Evolutionary conservation across 2,888 invertebrate species (phyloP).

Genomic region (Drosophila subsilvestris): DNA sequence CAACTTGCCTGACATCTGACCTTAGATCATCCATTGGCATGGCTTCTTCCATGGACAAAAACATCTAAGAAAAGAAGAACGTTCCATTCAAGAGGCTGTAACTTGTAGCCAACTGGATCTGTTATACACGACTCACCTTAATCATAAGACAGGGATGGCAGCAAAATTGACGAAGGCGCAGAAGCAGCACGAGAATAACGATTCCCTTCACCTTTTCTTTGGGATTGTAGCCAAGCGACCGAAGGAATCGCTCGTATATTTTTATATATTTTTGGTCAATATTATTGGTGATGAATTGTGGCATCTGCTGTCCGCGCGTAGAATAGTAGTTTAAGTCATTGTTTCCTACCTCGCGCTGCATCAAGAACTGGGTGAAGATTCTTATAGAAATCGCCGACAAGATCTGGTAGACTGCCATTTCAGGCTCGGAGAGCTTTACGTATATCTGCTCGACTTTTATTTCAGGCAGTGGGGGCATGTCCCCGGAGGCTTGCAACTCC

Average conservation of each 20-base stretch:
- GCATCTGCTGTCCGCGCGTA: neutral
- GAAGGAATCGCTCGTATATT: slow-evolving; percentile 87
- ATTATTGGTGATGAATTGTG: slow-evolving; percentile 6
- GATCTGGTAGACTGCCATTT: slow-evolving; percentile 91
- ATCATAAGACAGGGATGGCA: slow-evolving; percentile 94
- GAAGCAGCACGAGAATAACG: slow-evolving; percentile 91
- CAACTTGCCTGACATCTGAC: slow-evolving; percentile 73
- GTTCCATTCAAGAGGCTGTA: neutral
- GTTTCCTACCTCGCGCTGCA: slow-evolving; percentile 89
- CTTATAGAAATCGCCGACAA: slow-evolving; percentile 89
- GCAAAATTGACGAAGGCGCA: slow-evolving; percentile 94
- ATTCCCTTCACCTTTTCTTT: slow-evolving; percentile 87
- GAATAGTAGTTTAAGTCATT: slow-evolving; percentile 74
- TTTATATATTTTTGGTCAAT: slow-evolving; percentile 85
- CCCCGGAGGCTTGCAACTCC: slow-evolving; percentile 88
- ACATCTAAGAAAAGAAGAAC: slow-evolving; percentile 82
- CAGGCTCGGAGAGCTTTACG: slow-evolving; percentile 88
- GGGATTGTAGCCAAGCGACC: slow-evolving; percentile 85
- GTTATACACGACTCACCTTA: slow-evolving; percentile 83
- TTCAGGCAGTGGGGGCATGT: slow-evolving; percentile 87
- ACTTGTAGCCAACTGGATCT: neutral
- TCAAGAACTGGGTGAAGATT: slow-evolving; percentile 90
- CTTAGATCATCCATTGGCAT: slow-evolving; percentile 63
- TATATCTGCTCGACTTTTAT: slow-evolving; percentile 85
- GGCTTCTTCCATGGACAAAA: slow-evolving; percentile 55